Evolutionary conservation across 2,888 invertebrate species (phyloP).

Genomic region (Mantis religiosa): DNA sequence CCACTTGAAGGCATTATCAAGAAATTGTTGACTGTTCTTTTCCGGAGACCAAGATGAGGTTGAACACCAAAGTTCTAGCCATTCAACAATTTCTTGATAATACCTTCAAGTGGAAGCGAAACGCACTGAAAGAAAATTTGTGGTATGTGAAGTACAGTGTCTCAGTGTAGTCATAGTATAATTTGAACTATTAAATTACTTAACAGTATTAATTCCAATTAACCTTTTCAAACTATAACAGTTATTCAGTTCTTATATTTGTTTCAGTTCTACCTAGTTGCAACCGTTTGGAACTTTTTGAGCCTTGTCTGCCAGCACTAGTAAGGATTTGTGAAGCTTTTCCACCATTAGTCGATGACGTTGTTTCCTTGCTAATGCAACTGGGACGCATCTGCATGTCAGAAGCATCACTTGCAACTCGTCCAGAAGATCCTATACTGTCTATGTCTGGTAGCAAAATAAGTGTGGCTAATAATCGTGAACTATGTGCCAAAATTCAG

Average conservation of each 20-base stretch:
- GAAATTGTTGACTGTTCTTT: too few relatives aligned
- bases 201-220: too few relatives aligned
- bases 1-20: too few relatives aligned
- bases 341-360: constrained; percentile 87
- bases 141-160: too few relatives aligned
- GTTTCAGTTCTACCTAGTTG: constrained; percentile 69
- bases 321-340: constrained; percentile 86
- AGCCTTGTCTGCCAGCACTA: constrained; percentile 78
- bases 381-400: constrained; percentile 81
- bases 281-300: constrained; percentile 75
- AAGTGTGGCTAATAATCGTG: constrained; percentile 33
- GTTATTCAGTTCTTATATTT: constrained; percentile 2
- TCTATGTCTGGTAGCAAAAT: constrained; percentile 3
- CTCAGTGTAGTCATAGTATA: too few relatives aligned
- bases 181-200: too few relatives aligned
- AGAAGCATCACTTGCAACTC: constrained; percentile 62
- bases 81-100: too few relatives aligned
- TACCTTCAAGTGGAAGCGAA: too few relatives aligned
- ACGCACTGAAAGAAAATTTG: too few relatives aligned
- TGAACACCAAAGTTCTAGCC: too few relatives aligned
- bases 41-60: too few relatives aligned
- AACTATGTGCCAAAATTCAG: constrained; percentile 44
- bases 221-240: too few relatives aligned
- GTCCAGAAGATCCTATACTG: neutral
- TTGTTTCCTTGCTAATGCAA: constrained; percentile 77